These are phyloP conservation scores for Brachionus angularis DNA, from an alignment of 1,140 invertebrate species.

Conservation along the genomic window DNA sequence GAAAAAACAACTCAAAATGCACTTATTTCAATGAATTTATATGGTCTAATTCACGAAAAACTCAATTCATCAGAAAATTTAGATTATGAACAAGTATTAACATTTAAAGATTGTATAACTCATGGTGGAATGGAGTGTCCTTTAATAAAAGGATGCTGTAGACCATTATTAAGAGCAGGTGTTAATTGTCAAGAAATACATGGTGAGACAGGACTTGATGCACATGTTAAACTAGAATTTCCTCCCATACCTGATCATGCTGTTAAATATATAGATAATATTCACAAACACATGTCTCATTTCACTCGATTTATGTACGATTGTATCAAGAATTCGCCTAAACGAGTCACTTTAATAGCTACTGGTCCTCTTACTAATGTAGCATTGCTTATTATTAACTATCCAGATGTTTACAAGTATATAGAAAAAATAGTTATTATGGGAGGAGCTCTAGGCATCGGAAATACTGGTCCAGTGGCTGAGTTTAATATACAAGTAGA, in stretches of 20 bases:
- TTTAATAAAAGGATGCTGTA: neutral
- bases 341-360: slow-evolving; percentile 31
- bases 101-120: slow-evolving; percentile 1
- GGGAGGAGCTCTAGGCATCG: slow-evolving; percentile 29
- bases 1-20: slow-evolving; percentile 43
- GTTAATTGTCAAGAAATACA: slow-evolving; percentile 40
- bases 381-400: slow-evolving; percentile 27
- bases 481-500: slow-evolving; percentile 42
- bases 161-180: neutral
- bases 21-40: slow-evolving; percentile 23
- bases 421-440: slow-evolving; percentile 39
- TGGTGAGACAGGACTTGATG: slow-evolving; percentile 33
- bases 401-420: slow-evolving; percentile 8
- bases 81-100: neutral
- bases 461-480: slow-evolving; percentile 31
- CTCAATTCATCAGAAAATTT: neutral
- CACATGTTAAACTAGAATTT: slow-evolving; percentile 24
- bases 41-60: neutral
- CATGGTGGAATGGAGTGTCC: slow-evolving; percentile 14
- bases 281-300: neutral
- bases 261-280: neutral
- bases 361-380: slow-evolving; percentile 39
- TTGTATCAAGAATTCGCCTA: neutral
- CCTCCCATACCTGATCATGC: slow-evolving; percentile 35
- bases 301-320: slow-evolving; percentile 28